A percentile compares a stretch with the other conserved stretches of the same genome.
These are phyloP conservation scores for Crotophaga sulcirostris DNA, from an alignment of 2,113 vertebrate species.

Conservation along the genomic window DNA sequence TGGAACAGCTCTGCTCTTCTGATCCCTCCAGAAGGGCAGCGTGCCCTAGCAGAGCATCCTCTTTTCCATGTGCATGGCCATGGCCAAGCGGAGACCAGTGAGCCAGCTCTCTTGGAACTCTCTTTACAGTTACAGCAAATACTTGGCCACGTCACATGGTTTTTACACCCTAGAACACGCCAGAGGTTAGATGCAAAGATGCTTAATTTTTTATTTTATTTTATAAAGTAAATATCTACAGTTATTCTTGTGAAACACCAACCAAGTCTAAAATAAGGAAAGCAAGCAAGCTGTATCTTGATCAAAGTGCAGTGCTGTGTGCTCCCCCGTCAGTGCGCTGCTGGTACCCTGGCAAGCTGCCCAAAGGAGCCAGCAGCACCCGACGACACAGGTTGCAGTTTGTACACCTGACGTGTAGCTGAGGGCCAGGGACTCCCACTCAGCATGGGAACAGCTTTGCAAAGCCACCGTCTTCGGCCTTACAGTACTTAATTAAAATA, in stretches of 20 bases:
- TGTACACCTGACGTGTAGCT: neutral
- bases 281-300: neutral
- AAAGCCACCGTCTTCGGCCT: neutral
- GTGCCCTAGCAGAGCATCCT: neutral
- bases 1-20: neutral
- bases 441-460: neutral
- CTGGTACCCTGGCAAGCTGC: neutral
- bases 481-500: slow-evolving; percentile 30
- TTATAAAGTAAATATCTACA: neutral
- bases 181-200: neutral
- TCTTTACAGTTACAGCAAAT: neutral
- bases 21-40: neutral
- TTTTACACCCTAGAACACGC: neutral
- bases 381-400: neutral
- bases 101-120: neutral
- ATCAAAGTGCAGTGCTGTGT: neutral
- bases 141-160: neutral
- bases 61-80: neutral
- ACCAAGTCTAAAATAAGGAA: neutral
- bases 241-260: neutral
- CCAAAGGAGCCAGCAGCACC: neutral
- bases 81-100: neutral
- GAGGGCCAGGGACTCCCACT: neutral
- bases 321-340: rapidly evolving
- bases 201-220: neutral